Evolutionary conservation across 1,140 invertebrate species (phyloP).

Genomic region (Aricia agestis): DNA sequence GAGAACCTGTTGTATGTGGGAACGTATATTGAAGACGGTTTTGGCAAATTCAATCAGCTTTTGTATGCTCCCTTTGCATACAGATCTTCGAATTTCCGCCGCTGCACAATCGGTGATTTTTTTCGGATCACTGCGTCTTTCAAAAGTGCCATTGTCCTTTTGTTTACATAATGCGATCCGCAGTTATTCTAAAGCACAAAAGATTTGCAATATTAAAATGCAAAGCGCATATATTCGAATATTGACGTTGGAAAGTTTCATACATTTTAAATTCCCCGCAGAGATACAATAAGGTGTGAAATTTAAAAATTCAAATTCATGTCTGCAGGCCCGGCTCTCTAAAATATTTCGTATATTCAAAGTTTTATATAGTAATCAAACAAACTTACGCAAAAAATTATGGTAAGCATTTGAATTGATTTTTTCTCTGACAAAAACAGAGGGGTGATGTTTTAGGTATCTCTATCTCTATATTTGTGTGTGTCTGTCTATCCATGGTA

Average conservation of each 20-base stretch:
- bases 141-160: slow-evolving; percentile 33
- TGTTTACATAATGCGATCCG: neutral
- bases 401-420: too few species aligned
- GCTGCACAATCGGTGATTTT: slow-evolving; percentile 36
- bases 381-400: neutral
- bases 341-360: neutral
- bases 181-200: slow-evolving; percentile 9
- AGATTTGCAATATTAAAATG: slow-evolving; percentile 8
- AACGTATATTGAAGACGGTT: slow-evolving; percentile 32
- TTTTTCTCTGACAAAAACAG: neutral
- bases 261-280: slow-evolving; percentile 7
- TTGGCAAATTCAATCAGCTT: slow-evolving; percentile 35
- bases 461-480: too few species aligned
- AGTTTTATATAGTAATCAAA: neutral
- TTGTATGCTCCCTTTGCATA: slow-evolving; percentile 37
- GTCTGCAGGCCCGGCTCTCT: neutral
- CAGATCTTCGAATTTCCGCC: slow-evolving; percentile 44
- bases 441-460: too few species aligned
- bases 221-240: neutral
- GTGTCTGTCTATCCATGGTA: too few species aligned
- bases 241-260: slow-evolving; percentile 12
- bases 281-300: neutral
- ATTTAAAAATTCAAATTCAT: slow-evolving; percentile 5
- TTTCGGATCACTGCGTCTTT: slow-evolving; percentile 37
- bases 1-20: slow-evolving; percentile 8